Evolutionary conservation across 2,888 invertebrate species (phyloP).

Genomic region (Vannuccia rotundouncinata): DNA sequence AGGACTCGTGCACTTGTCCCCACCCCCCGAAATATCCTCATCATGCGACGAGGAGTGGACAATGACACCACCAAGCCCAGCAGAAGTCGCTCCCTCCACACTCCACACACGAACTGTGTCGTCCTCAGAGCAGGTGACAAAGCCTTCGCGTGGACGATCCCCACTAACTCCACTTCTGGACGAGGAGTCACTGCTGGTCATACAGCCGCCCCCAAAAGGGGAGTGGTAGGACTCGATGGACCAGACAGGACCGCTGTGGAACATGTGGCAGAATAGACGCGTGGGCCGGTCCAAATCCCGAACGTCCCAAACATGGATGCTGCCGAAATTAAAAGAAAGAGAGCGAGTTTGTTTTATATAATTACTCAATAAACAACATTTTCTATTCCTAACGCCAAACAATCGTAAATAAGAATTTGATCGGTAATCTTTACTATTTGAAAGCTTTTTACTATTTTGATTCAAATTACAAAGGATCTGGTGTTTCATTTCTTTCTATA

Average conservation of each 20-base stretch:
- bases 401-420: too few relatives aligned
- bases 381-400: too few relatives aligned
- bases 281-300: constrained; percentile 81
- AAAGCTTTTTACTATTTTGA: too few relatives aligned
- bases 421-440: too few relatives aligned
- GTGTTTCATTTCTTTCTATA: too few relatives aligned
- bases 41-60: background rate
- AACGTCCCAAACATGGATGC: constrained; percentile 52
- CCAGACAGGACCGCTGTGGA: constrained; percentile 95
- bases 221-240: constrained; percentile 66
- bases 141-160: constrained; percentile 62
- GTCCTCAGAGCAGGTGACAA: constrained; percentile 90
- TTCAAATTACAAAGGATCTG: too few relatives aligned
- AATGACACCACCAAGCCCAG: background rate
- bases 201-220: background rate
- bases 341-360: too few relatives aligned
- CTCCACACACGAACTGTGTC: constrained; percentile 92
- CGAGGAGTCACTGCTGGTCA: background rate
- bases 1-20: background rate
- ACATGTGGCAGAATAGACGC: constrained; percentile 85
- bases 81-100: constrained; percentile 57
- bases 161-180: background rate
- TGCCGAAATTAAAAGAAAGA: too few relatives aligned
- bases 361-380: too few relatives aligned
- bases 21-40: background rate